Percentiles rank a stretch among this genome's conserved stretches.
Evolutionary conservation across 2,113 vertebrate species (phyloP).

Genomic region (Morone chrysops): DNA sequence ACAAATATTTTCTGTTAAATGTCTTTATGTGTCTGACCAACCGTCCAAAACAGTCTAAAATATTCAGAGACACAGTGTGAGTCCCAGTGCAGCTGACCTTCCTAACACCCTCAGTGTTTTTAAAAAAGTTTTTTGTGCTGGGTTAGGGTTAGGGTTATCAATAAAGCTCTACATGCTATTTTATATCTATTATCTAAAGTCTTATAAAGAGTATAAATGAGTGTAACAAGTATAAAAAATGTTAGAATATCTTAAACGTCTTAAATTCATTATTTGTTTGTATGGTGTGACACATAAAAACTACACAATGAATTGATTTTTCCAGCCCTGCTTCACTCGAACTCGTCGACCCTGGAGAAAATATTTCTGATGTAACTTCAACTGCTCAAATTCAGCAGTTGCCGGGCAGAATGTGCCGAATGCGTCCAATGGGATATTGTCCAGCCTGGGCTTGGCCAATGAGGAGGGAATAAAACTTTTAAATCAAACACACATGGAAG

Average conservation of each 20-base stretch:
- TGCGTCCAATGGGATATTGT: conserved; percentile 19
- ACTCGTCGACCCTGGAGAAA: not conserved
- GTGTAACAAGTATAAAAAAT: not conserved
- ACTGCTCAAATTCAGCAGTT: conserved; percentile 18
- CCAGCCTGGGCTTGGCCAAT: conserved; percentile 25
- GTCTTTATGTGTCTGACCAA: not conserved
- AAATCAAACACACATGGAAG: not conserved
- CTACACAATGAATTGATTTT: not conserved
- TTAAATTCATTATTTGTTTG: not conserved
- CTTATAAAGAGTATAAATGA: too few species aligned
- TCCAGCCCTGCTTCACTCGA: conserved; percentile 1
- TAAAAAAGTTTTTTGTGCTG: not conserved
- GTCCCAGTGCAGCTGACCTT: not conserved
- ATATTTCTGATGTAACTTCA: conserved; percentile 25
- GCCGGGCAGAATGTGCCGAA: conserved; percentile 33
- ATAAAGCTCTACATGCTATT: not conserved
- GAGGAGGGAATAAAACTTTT: conserved; percentile 17
- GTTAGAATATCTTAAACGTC: too few species aligned
- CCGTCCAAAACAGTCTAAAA: not conserved
- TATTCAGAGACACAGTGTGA: not conserved
- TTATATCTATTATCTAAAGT: too few species aligned
- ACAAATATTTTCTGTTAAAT: not conserved
- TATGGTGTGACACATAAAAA: not conserved
- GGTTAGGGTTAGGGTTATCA: too few species aligned
- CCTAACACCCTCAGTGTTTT: not conserved